A percentile compares a stretch with the other conserved stretches of the same genome.
Conservation (phyloP, 1,140 invertebrate species). For the Drosophila micromelanica region DNA sequence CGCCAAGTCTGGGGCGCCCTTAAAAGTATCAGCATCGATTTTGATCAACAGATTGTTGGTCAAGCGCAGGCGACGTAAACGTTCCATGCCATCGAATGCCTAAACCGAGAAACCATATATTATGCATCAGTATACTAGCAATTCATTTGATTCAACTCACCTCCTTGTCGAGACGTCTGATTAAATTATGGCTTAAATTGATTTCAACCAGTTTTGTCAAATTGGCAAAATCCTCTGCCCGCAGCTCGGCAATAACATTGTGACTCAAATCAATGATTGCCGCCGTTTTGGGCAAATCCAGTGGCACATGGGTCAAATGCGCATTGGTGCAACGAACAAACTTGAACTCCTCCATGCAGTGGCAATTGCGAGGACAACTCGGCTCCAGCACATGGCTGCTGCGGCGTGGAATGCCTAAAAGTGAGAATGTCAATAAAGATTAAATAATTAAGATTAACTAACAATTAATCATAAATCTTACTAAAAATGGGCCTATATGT, state of each 20-base stretch:
- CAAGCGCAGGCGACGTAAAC: conserved; percentile 81
- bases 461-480: conserved; percentile 25
- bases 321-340: conserved; percentile 69
- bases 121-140: background rate
- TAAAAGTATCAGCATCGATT: conserved; percentile 85
- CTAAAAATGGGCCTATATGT: conserved; percentile 74
- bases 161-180: conserved; percentile 70
- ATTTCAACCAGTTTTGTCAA: conserved; percentile 74
- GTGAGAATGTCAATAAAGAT: background rate
- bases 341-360: conserved; percentile 70
- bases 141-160: conserved; percentile 32
- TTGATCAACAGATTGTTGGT: conserved; percentile 85
- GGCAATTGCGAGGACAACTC: conserved; percentile 72
- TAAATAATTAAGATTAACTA: too few relatives aligned
- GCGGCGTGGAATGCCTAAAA: conserved; percentile 67
- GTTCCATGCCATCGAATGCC: conserved; percentile 64
- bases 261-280: conserved; percentile 77
- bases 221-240: conserved; percentile 70
- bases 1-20: conserved; percentile 84
- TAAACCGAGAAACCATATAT: conserved; percentile 15
- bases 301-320: conserved; percentile 68
- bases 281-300: conserved; percentile 73
- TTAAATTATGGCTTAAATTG: conserved; percentile 69
- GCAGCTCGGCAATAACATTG: conserved; percentile 71
- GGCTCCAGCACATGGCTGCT: conserved; percentile 78